phyloP scores from a whole-genome alignment of 2,797 vertebrate species.

The Sebastes oblongus region DNA sequence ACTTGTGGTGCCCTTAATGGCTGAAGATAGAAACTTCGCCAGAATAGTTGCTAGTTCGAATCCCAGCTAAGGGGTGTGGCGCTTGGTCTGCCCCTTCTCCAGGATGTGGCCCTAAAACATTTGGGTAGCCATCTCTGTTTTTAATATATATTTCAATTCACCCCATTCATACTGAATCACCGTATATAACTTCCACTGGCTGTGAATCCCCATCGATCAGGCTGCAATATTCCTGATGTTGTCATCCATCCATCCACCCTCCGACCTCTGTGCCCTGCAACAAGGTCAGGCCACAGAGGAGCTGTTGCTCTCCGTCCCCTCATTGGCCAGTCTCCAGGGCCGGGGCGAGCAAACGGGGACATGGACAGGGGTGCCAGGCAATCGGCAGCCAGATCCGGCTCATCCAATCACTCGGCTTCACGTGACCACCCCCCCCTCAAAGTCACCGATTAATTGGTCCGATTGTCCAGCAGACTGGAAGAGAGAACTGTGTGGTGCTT shows the following conservation, averaged over 20 bases:
- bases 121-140: not conserved
- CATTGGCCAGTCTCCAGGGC: slow-evolving; percentile 85
- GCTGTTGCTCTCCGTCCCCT: slow-evolving; percentile 79
- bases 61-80: not conserved
- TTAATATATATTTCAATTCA: slow-evolving; percentile 1
- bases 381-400: slow-evolving; percentile 54
- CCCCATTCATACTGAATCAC: not conserved
- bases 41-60: not conserved
- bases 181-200: slow-evolving; percentile 1
- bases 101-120: slow-evolving; percentile 1
- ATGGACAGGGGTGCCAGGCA: slow-evolving; percentile 78
- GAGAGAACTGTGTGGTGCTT: slow-evolving; percentile 48
- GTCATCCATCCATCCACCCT: slow-evolving; percentile 82
- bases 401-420: slow-evolving; percentile 67
- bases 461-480: slow-evolving; percentile 84
- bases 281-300: slow-evolving; percentile 91
- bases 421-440: slow-evolving; percentile 58
- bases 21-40: not conserved
- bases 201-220: slow-evolving; percentile 84
- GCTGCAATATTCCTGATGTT: slow-evolving; percentile 84
- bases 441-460: slow-evolving; percentile 83
- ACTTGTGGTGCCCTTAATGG: not conserved
- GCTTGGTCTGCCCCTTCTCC: not conserved
- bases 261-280: slow-evolving; percentile 83
- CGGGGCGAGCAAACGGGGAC: slow-evolving; percentile 80